Conservation (phyloP, 2,113 vertebrate genomes). For the Globicephala melas region DNA sequence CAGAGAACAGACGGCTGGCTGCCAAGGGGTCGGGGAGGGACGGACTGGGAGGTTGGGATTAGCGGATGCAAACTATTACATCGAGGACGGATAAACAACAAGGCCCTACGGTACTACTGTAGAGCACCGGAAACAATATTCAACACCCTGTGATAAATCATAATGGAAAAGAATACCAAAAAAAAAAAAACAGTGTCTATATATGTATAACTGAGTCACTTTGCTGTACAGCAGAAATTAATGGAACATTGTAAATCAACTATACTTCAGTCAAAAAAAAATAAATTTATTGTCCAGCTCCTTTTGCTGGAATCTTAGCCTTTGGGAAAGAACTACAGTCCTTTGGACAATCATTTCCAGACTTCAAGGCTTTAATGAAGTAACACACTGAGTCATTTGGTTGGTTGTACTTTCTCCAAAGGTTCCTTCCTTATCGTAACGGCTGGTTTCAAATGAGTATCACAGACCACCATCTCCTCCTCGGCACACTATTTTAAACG, state of each 20-base stretch:
- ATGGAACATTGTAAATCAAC: neutral
- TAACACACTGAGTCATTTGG: no score
- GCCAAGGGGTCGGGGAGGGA: neutral
- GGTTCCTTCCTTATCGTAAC: neutral
- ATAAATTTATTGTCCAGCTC: neutral
- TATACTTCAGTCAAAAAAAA: neutral
- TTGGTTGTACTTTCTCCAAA: neutral
- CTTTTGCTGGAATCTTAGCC: neutral
- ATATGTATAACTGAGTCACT: neutral
- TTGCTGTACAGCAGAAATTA: neutral
- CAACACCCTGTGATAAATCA: neutral
- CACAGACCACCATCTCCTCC: neutral
- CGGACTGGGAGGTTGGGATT: neutral
- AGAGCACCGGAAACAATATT: rapidly evolving
- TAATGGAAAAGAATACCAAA: neutral
- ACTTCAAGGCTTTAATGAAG: neutral
- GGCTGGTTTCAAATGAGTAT: neutral
- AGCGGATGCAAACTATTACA: no score
- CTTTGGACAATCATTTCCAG: neutral
- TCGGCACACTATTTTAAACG: neutral
- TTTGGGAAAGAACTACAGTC: neutral
- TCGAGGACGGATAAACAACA: neutral
- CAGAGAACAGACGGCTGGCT: neutral
- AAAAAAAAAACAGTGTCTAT: neutral
- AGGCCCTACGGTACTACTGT: rapidly evolving